These are phyloP conservation scores for Podarcis cretensis DNA, from an alignment of 2,113 vertebrate genomes.

Conservation along the genomic window DNA sequence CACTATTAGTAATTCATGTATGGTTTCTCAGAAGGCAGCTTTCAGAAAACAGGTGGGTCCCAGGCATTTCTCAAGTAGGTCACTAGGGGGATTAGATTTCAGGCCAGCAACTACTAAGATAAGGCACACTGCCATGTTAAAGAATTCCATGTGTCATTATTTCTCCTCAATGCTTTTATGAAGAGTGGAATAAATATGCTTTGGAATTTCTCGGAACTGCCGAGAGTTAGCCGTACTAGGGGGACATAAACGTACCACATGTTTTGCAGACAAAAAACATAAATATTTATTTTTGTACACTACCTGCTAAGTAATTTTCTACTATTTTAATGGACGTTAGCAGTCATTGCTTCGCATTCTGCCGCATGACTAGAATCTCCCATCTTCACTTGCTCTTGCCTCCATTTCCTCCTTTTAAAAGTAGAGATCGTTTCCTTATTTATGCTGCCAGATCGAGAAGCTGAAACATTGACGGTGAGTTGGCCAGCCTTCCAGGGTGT, in stretches of 20 bases:
- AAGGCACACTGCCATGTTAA: conserved; percentile 42
- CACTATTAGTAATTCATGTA: neutral
- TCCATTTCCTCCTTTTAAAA: neutral
- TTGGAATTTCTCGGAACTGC: conserved; percentile 11
- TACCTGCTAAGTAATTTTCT: neutral
- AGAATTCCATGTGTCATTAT: conserved; percentile 53
- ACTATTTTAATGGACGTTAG: neutral
- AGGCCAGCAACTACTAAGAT: conserved; percentile 56
- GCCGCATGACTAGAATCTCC: conserved; percentile 34
- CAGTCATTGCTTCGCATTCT: conserved; percentile 26
- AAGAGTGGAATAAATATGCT: conserved; percentile 42
- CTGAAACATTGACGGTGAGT: neutral
- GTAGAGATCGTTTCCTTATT: conserved; percentile 15
- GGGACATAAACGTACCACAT: accelerated
- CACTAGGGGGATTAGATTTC: conserved; percentile 34
- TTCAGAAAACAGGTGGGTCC: conserved; percentile 55
- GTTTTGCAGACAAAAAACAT: conserved; percentile 25
- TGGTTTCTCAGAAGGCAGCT: conserved; percentile 3
- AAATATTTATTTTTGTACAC: neutral
- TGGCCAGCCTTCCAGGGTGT: neutral
- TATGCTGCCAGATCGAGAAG: neutral
- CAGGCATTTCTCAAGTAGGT: neutral
- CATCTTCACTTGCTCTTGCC: conserved; percentile 37
- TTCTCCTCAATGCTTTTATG: conserved; percentile 8
- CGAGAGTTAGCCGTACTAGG: neutral